A percentile compares a stretch with the other conserved stretches of the same genome.
These are phyloP conservation scores for Oostethus manadensis DNA, from an alignment of 2,113 vertebrate species.

Conservation along the genomic window DNA sequence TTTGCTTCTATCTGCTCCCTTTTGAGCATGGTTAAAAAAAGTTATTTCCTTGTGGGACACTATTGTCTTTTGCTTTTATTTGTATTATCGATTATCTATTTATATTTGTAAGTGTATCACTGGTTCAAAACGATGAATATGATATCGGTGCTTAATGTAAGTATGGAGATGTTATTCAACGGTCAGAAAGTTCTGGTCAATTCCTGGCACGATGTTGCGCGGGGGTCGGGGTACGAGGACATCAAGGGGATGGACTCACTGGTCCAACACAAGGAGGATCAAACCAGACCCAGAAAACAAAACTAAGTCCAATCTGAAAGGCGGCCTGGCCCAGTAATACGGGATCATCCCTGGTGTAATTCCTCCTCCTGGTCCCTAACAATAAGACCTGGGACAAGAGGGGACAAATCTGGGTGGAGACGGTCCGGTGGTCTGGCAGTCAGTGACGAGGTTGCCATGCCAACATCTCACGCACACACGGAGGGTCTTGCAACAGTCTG, in stretches of 20 bases:
- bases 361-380: constrained; percentile 58
- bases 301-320: constrained; percentile 64
- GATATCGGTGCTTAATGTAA: too few species aligned
- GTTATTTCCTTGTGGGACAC: too few species aligned
- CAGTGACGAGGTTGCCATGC: constrained; percentile 67
- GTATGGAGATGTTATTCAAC: neutral
- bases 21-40: too few species aligned
- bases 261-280: constrained; percentile 51
- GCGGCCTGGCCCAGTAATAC: constrained; percentile 56
- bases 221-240: constrained; percentile 35
- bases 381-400: constrained; percentile 63
- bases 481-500: constrained; percentile 49
- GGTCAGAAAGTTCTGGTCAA: neutral
- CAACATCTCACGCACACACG: constrained; percentile 48
- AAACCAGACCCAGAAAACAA: constrained; percentile 54
- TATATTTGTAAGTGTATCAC: too few species aligned
- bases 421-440: constrained; percentile 51
- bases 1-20: too few species aligned
- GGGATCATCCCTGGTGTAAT: constrained; percentile 71
- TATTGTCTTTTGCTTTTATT: too few species aligned
- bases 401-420: constrained; percentile 48
- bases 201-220: neutral
- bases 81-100: too few species aligned
- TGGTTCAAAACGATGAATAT: too few species aligned
- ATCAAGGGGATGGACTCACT: constrained; percentile 54